Conservation (phyloP, 2,113 vertebrate species). For the Bombycilla garrulus region DNA sequence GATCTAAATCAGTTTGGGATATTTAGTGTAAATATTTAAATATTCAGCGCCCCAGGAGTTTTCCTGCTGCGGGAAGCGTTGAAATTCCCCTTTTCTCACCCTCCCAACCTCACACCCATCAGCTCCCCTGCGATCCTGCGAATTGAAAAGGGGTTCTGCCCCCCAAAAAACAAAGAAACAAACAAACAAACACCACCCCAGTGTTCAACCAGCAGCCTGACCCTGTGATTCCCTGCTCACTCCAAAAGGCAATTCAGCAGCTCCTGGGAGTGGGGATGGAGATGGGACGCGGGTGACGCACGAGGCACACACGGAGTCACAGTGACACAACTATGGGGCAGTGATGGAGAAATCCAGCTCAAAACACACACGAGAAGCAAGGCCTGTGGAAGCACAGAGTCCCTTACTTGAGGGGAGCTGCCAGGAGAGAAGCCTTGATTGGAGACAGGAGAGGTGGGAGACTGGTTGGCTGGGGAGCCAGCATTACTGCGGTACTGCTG, state of each 20-base stretch:
- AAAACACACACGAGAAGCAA: constrained; percentile 48
- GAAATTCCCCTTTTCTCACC: background rate
- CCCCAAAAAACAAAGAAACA: background rate
- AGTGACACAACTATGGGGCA: constrained; percentile 34
- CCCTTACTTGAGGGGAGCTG: constrained; percentile 98
- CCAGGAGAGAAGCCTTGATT: constrained; percentile 99
- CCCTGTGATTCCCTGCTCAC: background rate
- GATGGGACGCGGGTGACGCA: constrained; percentile 56
- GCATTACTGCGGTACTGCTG: constrained; percentile 98
- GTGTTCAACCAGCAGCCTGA: background rate
- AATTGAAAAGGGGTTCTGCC: background rate
- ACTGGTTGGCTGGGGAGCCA: constrained; percentile 98
- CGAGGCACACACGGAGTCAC: constrained; percentile 58
- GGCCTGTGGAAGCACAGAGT: constrained; percentile 72
- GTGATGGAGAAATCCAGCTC: constrained; percentile 19
- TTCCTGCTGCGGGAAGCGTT: background rate
- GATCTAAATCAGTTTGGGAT: background rate
- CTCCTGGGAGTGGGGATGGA: background rate
- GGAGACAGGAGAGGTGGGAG: constrained; percentile 99
- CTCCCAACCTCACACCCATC: background rate
- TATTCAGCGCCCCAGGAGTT: background rate
- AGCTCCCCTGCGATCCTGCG: rapidly evolving
- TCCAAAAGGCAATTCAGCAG: background rate
- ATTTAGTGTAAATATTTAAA: background rate
- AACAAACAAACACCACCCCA: background rate